Evolutionary conservation across 2,113 vertebrate species (phyloP).

Genomic region (Nyctibius bracteatus): DNA sequence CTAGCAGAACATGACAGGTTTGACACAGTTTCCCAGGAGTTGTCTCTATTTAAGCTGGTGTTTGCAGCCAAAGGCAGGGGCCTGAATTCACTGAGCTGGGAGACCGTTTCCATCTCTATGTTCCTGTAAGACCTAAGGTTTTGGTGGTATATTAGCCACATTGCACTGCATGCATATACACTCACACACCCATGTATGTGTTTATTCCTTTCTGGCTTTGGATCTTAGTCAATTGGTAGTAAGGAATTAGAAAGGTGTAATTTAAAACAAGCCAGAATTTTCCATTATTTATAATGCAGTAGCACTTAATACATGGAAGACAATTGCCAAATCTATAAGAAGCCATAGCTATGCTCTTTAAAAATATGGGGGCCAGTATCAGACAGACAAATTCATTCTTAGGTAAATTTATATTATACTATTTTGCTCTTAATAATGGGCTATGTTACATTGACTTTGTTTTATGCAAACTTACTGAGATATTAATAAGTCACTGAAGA

Average conservation of each 20-base stretch:
- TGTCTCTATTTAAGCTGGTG: neutral
- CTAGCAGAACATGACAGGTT: neutral
- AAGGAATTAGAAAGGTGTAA: neutral
- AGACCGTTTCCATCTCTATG: neutral
- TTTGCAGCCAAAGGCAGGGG: neutral
- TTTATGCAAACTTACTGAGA: neutral
- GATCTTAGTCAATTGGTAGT: neutral
- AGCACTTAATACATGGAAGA: neutral
- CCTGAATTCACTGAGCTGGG: neutral
- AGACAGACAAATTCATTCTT: neutral
- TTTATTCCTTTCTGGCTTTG: neutral
- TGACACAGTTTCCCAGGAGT: neutral
- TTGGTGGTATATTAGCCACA: neutral
- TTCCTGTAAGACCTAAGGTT: neutral
- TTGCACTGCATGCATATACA: neutral
- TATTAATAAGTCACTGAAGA: neutral
- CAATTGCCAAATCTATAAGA: neutral
- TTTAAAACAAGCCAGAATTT: neutral
- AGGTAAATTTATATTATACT: neutral
- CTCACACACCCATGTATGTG: neutral
- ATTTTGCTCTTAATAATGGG: neutral
- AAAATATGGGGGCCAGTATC: neutral
- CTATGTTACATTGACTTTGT: neutral
- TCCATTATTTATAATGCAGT: neutral
- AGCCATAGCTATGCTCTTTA: neutral